Conservation (phyloP, 1,140 invertebrate species). For the Drosophila sproati region DNA sequence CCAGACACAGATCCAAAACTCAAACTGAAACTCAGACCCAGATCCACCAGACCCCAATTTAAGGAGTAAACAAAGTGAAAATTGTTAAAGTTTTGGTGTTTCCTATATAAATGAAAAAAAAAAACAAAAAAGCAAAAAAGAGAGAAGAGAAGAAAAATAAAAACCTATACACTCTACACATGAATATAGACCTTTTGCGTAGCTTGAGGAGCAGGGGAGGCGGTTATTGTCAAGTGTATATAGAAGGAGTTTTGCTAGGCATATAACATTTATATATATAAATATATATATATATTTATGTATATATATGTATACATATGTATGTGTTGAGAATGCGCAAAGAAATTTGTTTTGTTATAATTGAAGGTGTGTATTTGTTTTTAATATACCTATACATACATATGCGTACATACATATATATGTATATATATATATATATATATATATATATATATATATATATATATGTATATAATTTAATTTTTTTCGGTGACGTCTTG, state of each 20-base stretch:
- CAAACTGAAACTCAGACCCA: constrained; percentile 2
- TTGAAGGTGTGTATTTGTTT: constrained; percentile 38
- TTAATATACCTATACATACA: constrained; percentile 32
- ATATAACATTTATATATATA: constrained; percentile 51
- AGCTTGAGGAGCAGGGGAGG: constrained; percentile 15
- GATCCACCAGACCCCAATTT: neutral
- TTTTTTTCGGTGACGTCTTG: constrained; percentile 39
- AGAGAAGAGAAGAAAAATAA: neutral
- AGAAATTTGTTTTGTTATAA: constrained; percentile 62
- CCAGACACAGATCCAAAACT: constrained; percentile 9
- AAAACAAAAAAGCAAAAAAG: neutral
- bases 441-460: constrained; percentile 40
- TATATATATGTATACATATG: constrained; percentile 10
- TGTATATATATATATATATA: constrained; percentile 29
- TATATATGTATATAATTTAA: constrained; percentile 30
- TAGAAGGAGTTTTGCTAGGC: constrained; percentile 65
- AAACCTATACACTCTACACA: constrained; percentile 12
- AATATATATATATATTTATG: constrained; percentile 10
- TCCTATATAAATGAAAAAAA: constrained; percentile 1
- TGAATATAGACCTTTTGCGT: constrained; percentile 16
- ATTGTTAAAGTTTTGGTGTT: constrained; percentile 47
- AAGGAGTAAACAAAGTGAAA: constrained; percentile 25
- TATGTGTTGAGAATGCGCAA: constrained; percentile 52
- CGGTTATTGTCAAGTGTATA: constrained; percentile 60
- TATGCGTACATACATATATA: neutral